Evolutionary conservation across 1,140 invertebrate species (phyloP), one percentile per base, ranked within the genome.

Genomic region (Drepana arcuata): DNA sequence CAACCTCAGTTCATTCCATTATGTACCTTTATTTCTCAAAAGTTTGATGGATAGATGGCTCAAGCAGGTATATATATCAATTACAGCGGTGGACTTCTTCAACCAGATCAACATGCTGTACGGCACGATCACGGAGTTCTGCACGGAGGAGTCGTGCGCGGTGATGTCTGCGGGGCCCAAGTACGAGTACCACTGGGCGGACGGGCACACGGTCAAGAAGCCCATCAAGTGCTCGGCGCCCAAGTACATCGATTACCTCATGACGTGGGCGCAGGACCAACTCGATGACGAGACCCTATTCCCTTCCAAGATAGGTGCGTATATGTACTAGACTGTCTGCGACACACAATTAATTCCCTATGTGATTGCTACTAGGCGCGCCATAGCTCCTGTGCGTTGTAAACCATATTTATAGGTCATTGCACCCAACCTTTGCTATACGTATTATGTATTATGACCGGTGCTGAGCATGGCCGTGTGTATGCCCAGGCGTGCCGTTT

Each of bases 71-170:
- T n/a, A n/a, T 14, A 12, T 30, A 10, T 14, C 16, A 7, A 1
- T 63, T 87, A 33, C 80, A 98, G 97, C 97, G 74, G 97, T 99
- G 29, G 97, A 99, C 84, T 99, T 99, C 72, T 99, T 99, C 83
- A 99, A 99, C 82, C 97, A 99, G 89, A 99, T 99, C 58, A 99
- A 99, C 79, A 99, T 99, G 98, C 85, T 99, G 27, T 99, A 99
- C 72, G 98, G 98, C 2, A 99, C 97, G 7, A 98, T 99, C 61
- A 99, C 97, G 14, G 98, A 99, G 78, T 99, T 98, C 84, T 99
- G 98, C 81, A 98, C 96, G 0, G 96, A 98, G 79, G 95, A 99
- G 52, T 95, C 93, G 48, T 99, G 98, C 86, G 91, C 96, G 9
- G 96, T 99, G 38, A 99, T 99, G 98, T 94, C 93, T 14, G 93